phyloP scores from a whole-genome alignment of 2,797 vertebrate species.

The Remorina albescens region DNA sequence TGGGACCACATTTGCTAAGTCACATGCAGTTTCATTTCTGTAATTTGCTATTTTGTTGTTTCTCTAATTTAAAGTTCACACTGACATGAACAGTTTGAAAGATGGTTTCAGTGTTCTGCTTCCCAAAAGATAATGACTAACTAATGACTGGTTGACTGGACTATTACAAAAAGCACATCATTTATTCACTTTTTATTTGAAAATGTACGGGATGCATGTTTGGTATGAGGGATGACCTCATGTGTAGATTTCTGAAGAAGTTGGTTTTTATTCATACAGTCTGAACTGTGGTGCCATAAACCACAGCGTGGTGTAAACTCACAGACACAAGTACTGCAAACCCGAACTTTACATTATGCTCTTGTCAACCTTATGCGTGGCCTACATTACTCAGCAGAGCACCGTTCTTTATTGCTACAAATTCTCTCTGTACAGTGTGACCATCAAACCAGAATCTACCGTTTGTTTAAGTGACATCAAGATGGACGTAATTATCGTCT shows the following conservation, averaged over 20 bases:
- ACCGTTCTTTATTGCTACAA: constrained; percentile 3
- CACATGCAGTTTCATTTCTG: constrained; percentile 8
- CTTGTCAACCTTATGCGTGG: background rate
- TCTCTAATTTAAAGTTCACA: background rate
- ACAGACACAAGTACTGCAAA: background rate
- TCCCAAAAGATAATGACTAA: background rate
- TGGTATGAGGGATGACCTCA: background rate
- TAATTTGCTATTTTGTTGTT: constrained; percentile 5
- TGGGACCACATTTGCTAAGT: constrained; percentile 21
- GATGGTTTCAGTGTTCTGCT: background rate
- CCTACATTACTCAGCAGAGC: constrained; percentile 10
- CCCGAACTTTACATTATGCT: background rate
- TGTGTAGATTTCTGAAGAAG: constrained; percentile 29
- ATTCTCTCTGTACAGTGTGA: background rate
- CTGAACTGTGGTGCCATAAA: background rate
- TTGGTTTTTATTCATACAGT: background rate
- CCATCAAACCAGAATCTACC: background rate
- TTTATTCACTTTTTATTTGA: too few species aligned
- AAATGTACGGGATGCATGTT: background rate
- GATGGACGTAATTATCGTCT: background rate
- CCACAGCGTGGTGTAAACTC: too few species aligned
- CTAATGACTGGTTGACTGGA: too few species aligned
- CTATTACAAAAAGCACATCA: background rate
- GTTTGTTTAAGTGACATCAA: background rate
- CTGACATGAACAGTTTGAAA: background rate